Evolutionary conservation across 2,797 vertebrate genomes (phyloP).

Genomic region (Lophotriccus pileatus): DNA sequence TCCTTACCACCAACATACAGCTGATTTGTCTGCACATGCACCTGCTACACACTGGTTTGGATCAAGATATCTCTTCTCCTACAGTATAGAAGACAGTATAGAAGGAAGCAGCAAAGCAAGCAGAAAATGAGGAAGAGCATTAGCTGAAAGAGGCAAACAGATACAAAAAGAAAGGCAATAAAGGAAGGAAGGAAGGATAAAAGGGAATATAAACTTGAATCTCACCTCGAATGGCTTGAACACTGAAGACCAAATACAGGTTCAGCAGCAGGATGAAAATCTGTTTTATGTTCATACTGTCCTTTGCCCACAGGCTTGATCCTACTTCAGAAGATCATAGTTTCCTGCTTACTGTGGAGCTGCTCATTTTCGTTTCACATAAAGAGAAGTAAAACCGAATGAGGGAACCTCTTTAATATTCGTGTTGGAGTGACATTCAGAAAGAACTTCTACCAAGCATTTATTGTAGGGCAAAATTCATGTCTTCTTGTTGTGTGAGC

Average conservation of each 20-base stretch:
- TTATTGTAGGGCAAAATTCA: neutral
- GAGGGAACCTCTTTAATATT: neutral
- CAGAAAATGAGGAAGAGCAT: neutral
- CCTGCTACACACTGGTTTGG: neutral
- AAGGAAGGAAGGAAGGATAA: neutral
- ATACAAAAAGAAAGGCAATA: neutral
- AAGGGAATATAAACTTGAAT: neutral
- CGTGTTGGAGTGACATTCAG: neutral
- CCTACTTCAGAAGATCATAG: neutral
- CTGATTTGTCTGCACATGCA: neutral
- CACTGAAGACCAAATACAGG: neutral
- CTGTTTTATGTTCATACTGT: neutral
- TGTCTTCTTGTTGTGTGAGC: neutral
- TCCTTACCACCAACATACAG: neutral
- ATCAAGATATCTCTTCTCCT: neutral
- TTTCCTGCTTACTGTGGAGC: neutral
- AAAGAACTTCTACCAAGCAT: neutral
- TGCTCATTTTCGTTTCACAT: neutral
- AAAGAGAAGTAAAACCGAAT: conserved; percentile 47
- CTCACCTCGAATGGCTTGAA: conserved; percentile 31
- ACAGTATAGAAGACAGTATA: neutral
- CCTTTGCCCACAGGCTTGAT: neutral
- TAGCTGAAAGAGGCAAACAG: neutral
- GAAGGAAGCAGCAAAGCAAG: neutral
- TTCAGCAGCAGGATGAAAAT: neutral